A percentile compares a stretch with the other conserved stretches of the same genome.
These are phyloP conservation scores for Sycophila texana DNA, from an alignment of 2,888 invertebrate species.

Conservation along the genomic window DNA sequence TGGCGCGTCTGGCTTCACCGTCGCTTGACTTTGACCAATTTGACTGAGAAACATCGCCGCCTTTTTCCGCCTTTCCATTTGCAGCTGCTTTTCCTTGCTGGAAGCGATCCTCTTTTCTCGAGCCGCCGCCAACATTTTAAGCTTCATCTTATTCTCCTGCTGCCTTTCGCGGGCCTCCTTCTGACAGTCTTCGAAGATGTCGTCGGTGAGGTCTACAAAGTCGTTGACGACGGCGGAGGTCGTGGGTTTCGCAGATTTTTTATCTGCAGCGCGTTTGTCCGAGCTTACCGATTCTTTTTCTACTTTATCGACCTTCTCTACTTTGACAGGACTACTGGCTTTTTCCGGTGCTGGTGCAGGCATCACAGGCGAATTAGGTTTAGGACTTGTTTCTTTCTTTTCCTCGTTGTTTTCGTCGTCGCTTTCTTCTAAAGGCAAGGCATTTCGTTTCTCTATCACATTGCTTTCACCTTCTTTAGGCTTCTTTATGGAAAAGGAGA, in stretches of 20 bases:
- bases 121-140: slow-evolving; percentile 77
- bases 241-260: slow-evolving; percentile 7
- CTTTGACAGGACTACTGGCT: neutral
- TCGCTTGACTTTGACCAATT: slow-evolving; percentile 69
- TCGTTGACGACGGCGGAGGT: slow-evolving; percentile 64
- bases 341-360: neutral
- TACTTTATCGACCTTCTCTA: slow-evolving; percentile 5
- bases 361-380: slow-evolving; percentile 58
- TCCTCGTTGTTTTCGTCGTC: slow-evolving; percentile 71
- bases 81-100: slow-evolving; percentile 78
- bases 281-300: slow-evolving; percentile 9
- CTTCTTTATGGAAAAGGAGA: slow-evolving; percentile 91
- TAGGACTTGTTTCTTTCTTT: slow-evolving; percentile 67
- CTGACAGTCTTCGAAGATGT: slow-evolving; percentile 72
- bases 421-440: slow-evolving; percentile 86
- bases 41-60: slow-evolving; percentile 88
- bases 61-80: slow-evolving; percentile 86
- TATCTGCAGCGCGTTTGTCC: slow-evolving; percentile 17
- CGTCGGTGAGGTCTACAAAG: slow-evolving; percentile 72
- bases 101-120: slow-evolving; percentile 78
- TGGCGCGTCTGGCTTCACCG: slow-evolving; percentile 54
- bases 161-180: slow-evolving; percentile 68
- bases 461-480: slow-evolving; percentile 84
- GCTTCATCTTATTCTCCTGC: slow-evolving; percentile 79
- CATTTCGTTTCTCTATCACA: slow-evolving; percentile 81